Conservation (phyloP, 2,113 vertebrate genomes). For the Antechinus flavipes region DNA sequence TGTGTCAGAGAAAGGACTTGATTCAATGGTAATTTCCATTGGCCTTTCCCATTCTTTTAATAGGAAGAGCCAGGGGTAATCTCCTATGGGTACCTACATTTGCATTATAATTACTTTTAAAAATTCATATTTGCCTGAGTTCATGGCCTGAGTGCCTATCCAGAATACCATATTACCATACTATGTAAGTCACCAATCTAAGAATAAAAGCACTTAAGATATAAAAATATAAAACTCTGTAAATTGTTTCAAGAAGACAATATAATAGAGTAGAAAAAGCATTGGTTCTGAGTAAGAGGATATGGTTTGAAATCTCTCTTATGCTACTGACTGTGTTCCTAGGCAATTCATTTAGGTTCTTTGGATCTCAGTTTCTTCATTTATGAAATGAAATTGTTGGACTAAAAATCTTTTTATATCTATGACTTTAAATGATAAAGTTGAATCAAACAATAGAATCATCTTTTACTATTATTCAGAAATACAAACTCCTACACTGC, state of each 20-base stretch:
- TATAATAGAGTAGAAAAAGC: background rate
- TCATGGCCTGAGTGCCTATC: background rate
- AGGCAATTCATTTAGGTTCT: background rate
- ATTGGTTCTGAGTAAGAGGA: background rate
- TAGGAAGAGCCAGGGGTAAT: background rate
- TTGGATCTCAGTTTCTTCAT: slow-evolving; percentile 13
- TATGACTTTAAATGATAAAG: background rate
- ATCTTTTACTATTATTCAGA: background rate
- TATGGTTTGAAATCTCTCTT: background rate
- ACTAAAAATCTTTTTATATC: background rate
- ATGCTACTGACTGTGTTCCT: background rate
- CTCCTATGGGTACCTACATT: background rate
- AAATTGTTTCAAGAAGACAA: background rate
- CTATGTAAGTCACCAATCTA: background rate
- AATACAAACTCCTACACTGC: background rate
- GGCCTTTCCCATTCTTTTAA: background rate
- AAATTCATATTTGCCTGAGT: background rate
- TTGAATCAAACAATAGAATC: background rate
- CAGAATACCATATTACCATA: background rate
- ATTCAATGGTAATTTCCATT: background rate
- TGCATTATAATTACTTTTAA: background rate
- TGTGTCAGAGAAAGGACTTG: background rate
- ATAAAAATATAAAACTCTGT: background rate
- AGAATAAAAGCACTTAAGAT: background rate
- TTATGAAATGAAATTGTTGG: background rate